Conservation (phyloP, 2,888 invertebrate species). For the Scaptodrosophila latifasciaeformis region DNA sequence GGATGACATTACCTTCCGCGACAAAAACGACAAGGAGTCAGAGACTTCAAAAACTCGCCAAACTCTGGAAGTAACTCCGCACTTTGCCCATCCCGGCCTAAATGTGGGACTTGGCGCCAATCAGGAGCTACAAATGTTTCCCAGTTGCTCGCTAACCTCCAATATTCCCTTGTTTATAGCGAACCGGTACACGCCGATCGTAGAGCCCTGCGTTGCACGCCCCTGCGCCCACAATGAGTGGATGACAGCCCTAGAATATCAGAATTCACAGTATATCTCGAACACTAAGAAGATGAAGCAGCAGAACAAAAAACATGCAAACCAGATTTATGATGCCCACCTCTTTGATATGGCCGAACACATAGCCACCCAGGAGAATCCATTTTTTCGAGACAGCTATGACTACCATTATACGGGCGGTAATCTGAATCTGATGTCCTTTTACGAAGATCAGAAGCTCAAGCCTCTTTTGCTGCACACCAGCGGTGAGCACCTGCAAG, state of each 20-base stretch:
- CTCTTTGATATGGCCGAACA: constrained; percentile 44
- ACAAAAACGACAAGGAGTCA: no score
- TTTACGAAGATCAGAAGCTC: neutral
- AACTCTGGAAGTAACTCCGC: constrained; percentile 26
- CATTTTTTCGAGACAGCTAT: constrained; percentile 65
- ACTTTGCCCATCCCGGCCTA: constrained; percentile 20
- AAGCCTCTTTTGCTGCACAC: constrained; percentile 53
- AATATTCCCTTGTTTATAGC: constrained; percentile 36
- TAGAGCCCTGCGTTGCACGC: constrained; percentile 37
- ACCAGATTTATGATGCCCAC: constrained; percentile 14
- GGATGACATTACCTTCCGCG: no score
- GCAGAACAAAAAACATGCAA: constrained; percentile 25
- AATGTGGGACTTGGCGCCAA: constrained; percentile 20
- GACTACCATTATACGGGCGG: constrained; percentile 74
- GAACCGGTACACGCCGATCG: constrained; percentile 28
- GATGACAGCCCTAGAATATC: constrained; percentile 6
- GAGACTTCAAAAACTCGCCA: no score
- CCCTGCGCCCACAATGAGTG: constrained; percentile 26
- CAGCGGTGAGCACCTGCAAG: constrained; percentile 44
- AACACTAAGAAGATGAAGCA: constrained; percentile 21
- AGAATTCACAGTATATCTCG: neutral
- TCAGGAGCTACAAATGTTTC: constrained; percentile 4
- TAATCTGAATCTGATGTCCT: constrained; percentile 50
- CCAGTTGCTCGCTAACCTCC: constrained; percentile 34
- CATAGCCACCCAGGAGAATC: constrained; percentile 43